Conservation (phyloP, 2,888 invertebrate genomes). For the Zygaena filipendulae region DNA sequence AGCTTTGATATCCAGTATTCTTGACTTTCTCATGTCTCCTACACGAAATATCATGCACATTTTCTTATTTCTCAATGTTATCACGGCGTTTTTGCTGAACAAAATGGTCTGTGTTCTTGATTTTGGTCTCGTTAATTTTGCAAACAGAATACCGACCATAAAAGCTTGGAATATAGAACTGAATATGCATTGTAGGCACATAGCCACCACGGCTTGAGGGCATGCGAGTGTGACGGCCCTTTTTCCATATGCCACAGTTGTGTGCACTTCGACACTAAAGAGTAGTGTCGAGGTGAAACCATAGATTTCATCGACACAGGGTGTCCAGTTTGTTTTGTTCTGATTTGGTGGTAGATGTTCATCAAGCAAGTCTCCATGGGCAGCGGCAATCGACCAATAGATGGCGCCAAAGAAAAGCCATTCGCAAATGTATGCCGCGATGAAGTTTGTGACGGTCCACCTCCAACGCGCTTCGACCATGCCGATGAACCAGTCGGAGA, state of each 20-base stretch:
- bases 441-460: slow-evolving; percentile 89
- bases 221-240: slow-evolving; percentile 92
- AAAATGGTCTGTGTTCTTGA: slow-evolving; percentile 93
- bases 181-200: slow-evolving; percentile 95
- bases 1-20: slow-evolving; percentile 92
- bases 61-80: slow-evolving; percentile 87
- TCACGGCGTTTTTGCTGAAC: slow-evolving; percentile 90
- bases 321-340: slow-evolving; percentile 74
- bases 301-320: slow-evolving; percentile 88
- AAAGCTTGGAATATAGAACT: slow-evolving; percentile 89
- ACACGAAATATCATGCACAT: slow-evolving; percentile 92
- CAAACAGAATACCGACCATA: slow-evolving; percentile 90
- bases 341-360: slow-evolving; percentile 69
- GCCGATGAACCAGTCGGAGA: slow-evolving; percentile 83
- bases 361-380: slow-evolving; percentile 86
- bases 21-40: slow-evolving; percentile 94
- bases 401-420: slow-evolving; percentile 91
- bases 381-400: slow-evolving; percentile 91
- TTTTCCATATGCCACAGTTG: slow-evolving; percentile 91
- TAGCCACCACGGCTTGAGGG: slow-evolving; percentile 91
- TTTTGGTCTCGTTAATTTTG: slow-evolving; percentile 95
- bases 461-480: slow-evolving; percentile 91
- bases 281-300: slow-evolving; percentile 94
- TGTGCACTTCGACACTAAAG: slow-evolving; percentile 96
- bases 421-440: slow-evolving; percentile 82